Base-by-base conservation (phyloP, 1,140 invertebrate species). In the Bombus turneri region DNA sequence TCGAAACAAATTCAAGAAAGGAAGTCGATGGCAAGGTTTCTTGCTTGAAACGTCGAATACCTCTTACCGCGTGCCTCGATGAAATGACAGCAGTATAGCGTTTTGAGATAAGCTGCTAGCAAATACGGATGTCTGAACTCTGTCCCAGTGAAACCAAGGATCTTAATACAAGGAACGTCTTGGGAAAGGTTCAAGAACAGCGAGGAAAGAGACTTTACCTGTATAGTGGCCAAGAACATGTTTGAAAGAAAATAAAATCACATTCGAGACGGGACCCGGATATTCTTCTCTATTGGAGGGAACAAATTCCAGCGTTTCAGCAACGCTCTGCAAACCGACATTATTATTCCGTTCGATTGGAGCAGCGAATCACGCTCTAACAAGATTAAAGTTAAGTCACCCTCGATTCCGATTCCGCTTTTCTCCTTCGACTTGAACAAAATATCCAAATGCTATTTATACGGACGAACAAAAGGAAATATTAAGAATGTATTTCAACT, bases 311-410 rank as follows among this genome's bases (percentile, higher is more conserved):
- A 28, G 22, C 13, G 68, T 37, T 41, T 9, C 31, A 22, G 43
- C 3, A 25, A 43, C 28, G 34, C 37, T 72, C 57, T 53, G 28
- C 15, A 31, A 31, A 31, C 18, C 18, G 68, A 81, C 68, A 72
- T 72, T 81, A 81, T 73, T 72, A 69, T 53, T 47, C 37, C 53
- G n/a, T 81, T 43, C 79, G 47, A 72, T 81, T 69, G 25, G n/a
- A 22, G 3, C 37, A 41, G 12, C 72, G 79, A 81, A 81, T 81
- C 68, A 62, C 34, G 9, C 43, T 75, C 41, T 31, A 47, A 31
- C 18, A 12, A 41, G 64, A 79, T 79, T 68, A 68, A 68, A 68
- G 62, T 68, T 41, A 41, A 59, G 72, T 43, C 47, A 53, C 18
- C 47, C 47, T 53, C 47, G 47, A 53, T 53, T 53, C 47, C 47